Evolutionary conservation across 2,888 invertebrate genomes (phyloP), one percentile per base, ranked within the genome.

Genomic region (Dryococelus australis): DNA sequence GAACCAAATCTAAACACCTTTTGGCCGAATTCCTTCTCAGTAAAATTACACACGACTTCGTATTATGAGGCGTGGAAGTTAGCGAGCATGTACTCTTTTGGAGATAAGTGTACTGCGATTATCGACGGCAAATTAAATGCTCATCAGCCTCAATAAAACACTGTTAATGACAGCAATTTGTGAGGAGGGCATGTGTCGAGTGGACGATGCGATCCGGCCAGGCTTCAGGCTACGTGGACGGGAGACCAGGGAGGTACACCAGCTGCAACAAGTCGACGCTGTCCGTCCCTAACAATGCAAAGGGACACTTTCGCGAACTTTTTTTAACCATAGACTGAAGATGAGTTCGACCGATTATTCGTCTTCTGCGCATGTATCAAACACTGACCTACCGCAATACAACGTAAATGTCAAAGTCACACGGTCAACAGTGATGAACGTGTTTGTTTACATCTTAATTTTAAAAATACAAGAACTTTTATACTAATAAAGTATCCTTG

Each of bases 151-250:
- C 47, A 81, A 86, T 86, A 86, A 86, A 86, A 86, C 86, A 47
- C 86, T 86, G 26, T 80, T 86, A 81, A 86, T 86, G 86, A 86
- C 53, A 81, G 86, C 81, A 86, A 86, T 86, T 86, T 81, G 51
- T 26, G 24, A 65, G 16, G 65, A 65, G 65, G 12, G 65, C 65
- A 65, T n/a, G 65, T n/a, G 65, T n/a, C 10, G 65, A n/a, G 13
- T n/a, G 65, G 24, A 65, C 65, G 65, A 24, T 0, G 20, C n/a
- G 6, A 65, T 65, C 65, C n/a, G 65, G n/a, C 65, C 65, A 24
- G 65, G 65, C 65, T 65, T 20, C 65, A 20, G 65, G 65, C 65
- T n/a, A n/a, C 65, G 16, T 8, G 65, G 24, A 65, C 1, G 65
- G 65, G 65, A 65, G 65, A 47, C 47, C 0, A 0, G 65, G 16